phyloP scores from a whole-genome alignment of 2,113 vertebrate species.

The Triplophysa siluroides region DNA sequence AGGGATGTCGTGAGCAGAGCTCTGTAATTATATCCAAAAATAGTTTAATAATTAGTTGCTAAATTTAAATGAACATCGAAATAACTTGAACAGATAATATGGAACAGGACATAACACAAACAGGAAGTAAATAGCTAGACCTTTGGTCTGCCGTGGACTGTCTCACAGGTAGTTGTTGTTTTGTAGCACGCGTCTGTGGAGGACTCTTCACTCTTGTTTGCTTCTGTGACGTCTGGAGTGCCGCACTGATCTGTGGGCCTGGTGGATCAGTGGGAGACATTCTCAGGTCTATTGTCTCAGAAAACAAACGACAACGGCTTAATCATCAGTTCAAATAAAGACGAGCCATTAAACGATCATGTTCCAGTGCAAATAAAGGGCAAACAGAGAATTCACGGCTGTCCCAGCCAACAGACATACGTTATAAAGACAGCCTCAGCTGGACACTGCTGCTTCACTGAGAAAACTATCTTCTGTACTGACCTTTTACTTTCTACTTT shows the following conservation, averaged over 20 bases:
- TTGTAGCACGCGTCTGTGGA: constrained; percentile 25
- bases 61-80: background rate
- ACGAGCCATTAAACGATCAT: constrained; percentile 23
- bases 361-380: constrained; percentile 40
- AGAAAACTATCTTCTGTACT: background rate
- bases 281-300: constrained; percentile 55
- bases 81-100: background rate
- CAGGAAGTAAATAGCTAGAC: constrained; percentile 47
- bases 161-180: background rate
- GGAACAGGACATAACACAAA: constrained; percentile 22
- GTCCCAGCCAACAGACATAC: constrained; percentile 16
- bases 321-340: constrained; percentile 46
- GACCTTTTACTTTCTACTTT: constrained; percentile 10
- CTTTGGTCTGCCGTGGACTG: constrained; percentile 9
- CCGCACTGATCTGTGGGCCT: constrained; percentile 50
- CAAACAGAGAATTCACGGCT: background rate
- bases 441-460: background rate
- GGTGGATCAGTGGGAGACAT: constrained; percentile 57
- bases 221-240: background rate
- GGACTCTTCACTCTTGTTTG: constrained; percentile 44
- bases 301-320: constrained; percentile 54
- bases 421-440: constrained; percentile 23
- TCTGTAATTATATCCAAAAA: no score
- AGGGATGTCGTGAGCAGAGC: background rate
- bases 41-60: no score